phyloP scores from a whole-genome alignment of 2,113 vertebrate genomes.

The Mirza zaza region DNA sequence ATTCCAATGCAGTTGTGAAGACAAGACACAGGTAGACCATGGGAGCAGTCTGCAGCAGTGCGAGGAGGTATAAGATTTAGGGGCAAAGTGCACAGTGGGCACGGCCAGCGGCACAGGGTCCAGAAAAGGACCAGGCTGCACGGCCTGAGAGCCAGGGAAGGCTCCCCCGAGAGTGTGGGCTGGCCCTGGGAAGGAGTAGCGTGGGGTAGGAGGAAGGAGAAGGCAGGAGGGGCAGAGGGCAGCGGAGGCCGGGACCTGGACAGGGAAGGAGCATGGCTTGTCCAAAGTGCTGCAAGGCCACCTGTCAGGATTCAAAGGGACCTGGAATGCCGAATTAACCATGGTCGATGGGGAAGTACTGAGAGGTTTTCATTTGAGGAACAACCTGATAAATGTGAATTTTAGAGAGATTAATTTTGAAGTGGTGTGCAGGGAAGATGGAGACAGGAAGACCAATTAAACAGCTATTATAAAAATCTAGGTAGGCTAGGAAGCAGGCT shows the following conservation, averaged over 20 bases:
- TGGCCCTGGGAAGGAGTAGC: background rate
- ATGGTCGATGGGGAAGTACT: background rate
- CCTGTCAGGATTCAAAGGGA: background rate
- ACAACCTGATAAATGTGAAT: conserved; percentile 38
- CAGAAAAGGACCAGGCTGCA: background rate
- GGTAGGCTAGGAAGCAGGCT: background rate
- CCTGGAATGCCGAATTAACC: background rate
- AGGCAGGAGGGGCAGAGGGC: background rate
- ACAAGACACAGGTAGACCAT: background rate
- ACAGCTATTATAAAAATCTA: background rate
- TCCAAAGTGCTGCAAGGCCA: background rate
- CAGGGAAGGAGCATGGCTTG: background rate
- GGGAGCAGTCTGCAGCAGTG: background rate
- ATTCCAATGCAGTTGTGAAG: background rate
- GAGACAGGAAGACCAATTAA: background rate
- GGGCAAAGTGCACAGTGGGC: background rate
- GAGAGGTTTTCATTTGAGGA: conserved; percentile 9
- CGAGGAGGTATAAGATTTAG: background rate
- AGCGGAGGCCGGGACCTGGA: background rate
- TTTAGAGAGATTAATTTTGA: conserved; percentile 49
- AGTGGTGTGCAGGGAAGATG: background rate
- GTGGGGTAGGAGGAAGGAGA: background rate
- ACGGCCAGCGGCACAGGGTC: background rate
- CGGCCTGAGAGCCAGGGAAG: background rate
- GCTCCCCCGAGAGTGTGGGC: background rate